Evolutionary conservation across 2,888 invertebrate genomes (phyloP).

Genomic region (Itoplectis maculator): DNA sequence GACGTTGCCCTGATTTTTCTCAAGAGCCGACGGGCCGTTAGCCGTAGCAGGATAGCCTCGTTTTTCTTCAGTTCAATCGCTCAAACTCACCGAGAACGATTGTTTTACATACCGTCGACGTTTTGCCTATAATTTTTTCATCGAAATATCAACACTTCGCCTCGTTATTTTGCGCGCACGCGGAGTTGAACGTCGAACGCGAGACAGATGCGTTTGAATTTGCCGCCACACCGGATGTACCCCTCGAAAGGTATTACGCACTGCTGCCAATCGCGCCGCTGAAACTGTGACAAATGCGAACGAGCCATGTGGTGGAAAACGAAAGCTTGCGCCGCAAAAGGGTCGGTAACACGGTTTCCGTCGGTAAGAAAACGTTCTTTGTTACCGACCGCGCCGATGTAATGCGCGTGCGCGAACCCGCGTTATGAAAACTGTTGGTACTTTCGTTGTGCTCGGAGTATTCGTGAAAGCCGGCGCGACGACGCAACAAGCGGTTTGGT

Average conservation of each 20-base stretch:
- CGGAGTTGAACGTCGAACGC: not conserved
- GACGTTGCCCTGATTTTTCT: constrained; percentile 43
- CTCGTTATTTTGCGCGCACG: not conserved
- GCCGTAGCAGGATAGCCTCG: not conserved
- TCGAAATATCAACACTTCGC: not conserved
- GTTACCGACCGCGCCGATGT: not conserved
- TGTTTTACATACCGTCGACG: not conserved
- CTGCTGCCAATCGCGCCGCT: constrained; percentile 6
- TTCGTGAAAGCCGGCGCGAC: too few relatives aligned
- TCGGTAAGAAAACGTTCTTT: not conserved
- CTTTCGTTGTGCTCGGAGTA: too few relatives aligned
- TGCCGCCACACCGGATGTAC: constrained; percentile 46
- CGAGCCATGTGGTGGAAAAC: not conserved
- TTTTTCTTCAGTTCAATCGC: not conserved
- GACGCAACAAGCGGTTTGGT: too few relatives aligned
- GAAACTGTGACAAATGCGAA: not conserved
- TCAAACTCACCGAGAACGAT: not conserved
- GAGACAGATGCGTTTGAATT: constrained; percentile 33
- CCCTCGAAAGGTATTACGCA: not conserved
- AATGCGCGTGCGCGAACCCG: too few relatives aligned
- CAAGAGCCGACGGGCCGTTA: not conserved
- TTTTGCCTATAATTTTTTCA: not conserved
- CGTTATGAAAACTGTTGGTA: too few relatives aligned
- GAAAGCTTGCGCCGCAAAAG: not conserved
- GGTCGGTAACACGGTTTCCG: too few relatives aligned